phyloP scores from a whole-genome alignment of 2,888 invertebrate species.

The Arctia plantaginis region DNA sequence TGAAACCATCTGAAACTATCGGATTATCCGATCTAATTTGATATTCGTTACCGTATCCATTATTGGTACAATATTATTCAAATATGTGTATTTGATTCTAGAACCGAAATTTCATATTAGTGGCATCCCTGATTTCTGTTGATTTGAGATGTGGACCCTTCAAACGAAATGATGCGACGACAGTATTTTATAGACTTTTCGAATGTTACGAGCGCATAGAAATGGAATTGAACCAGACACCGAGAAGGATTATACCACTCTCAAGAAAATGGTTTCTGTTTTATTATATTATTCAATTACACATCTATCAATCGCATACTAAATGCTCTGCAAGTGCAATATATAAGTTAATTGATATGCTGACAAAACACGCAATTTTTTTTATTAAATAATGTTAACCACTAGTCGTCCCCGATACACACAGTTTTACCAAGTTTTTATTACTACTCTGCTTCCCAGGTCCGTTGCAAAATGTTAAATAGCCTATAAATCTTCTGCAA shows the following conservation, averaged over 20 bases:
- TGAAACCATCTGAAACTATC: neutral
- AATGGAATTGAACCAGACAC: slow-evolving; percentile 22
- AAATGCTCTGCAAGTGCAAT: neutral
- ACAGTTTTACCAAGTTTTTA: neutral
- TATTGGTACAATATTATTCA: neutral
- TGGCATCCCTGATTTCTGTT: neutral
- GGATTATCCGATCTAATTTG: neutral
- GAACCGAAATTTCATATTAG: neutral
- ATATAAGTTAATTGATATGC: neutral
- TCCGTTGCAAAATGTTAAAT: neutral
- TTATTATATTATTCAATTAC: neutral
- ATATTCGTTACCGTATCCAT: neutral
- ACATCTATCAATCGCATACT: neutral
- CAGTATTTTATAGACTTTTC: slow-evolving; percentile 22
- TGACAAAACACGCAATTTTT: neutral
- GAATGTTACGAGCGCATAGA: slow-evolving; percentile 29
- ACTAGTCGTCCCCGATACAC: neutral
- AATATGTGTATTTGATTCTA: neutral
- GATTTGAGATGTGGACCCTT: neutral
- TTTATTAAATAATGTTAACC: neutral
- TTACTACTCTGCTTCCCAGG: neutral
- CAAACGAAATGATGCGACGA: neutral
- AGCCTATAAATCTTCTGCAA: neutral
- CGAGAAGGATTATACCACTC: slow-evolving; percentile 3
- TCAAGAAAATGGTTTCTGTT: slow-evolving; percentile 1